Conservation (phyloP, 1,140 invertebrate genomes). For the Leptopilina clavipes region DNA sequence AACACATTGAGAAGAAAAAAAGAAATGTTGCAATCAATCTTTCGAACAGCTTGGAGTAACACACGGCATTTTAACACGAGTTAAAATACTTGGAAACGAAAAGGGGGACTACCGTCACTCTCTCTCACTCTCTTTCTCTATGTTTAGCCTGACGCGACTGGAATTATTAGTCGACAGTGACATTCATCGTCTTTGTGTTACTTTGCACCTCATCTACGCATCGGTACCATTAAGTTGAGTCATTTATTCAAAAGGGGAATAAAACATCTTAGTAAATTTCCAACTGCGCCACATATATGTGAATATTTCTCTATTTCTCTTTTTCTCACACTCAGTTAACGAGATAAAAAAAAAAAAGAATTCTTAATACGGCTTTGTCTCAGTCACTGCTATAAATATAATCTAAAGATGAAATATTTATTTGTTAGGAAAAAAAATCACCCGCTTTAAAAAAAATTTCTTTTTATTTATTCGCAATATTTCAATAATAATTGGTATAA, state of each 20-base stretch:
- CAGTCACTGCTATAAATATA: background rate
- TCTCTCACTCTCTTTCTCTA: background rate
- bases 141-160: constrained; percentile 13
- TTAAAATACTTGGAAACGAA: constrained; percentile 6
- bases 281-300: background rate
- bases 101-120: background rate
- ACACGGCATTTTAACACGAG: background rate
- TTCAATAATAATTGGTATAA: constrained; percentile 13
- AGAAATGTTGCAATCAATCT: background rate
- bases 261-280: constrained; percentile 7
- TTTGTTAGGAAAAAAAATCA: background rate
- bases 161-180: constrained; percentile 19
- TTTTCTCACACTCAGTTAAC: background rate
- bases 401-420: background rate
- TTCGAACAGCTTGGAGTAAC: background rate
- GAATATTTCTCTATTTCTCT: background rate
- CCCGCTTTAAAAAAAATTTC: background rate
- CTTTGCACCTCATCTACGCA: constrained; percentile 18
- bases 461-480: background rate
- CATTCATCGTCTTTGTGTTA: constrained; percentile 19
- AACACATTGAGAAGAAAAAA: background rate
- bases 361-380: background rate
- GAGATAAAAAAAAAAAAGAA: constrained; percentile 8
- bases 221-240: constrained; percentile 1
- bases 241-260: background rate